These are phyloP conservation scores for Rhopalosiphum nymphaeae DNA, from an alignment of 2,888 invertebrate genomes.

Conservation along the genomic window DNA sequence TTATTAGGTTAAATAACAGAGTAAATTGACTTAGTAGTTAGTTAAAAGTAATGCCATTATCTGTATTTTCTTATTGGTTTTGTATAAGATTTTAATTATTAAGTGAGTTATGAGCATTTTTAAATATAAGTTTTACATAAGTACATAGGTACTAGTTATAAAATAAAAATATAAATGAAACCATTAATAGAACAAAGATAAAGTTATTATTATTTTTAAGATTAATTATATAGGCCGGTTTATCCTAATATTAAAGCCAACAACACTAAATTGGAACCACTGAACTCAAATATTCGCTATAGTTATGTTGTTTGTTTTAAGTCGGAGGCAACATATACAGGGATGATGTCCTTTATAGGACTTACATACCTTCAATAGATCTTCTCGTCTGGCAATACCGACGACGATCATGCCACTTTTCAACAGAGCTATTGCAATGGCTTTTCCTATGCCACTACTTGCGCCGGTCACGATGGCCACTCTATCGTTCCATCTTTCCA, in stretches of 20 bases:
- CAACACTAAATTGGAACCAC: not conserved
- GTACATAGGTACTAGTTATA: no score
- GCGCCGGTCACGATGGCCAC: conserved; percentile 58
- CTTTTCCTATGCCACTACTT: conserved; percentile 46
- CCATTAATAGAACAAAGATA: no score
- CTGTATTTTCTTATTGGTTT: not conserved
- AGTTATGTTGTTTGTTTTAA: not conserved
- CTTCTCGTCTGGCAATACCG: conserved; percentile 55
- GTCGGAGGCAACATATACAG: not conserved
- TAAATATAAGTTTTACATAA: not conserved
- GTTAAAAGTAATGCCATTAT: not conserved
- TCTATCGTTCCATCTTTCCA: conserved; percentile 59
- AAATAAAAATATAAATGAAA: no score
- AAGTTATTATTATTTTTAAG: no score
- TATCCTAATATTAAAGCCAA: not conserved
- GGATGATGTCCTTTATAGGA: not conserved
- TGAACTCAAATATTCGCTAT: not conserved
- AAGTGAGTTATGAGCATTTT: not conserved
- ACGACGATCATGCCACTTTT: conserved; percentile 38
- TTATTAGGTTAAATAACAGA: not conserved
- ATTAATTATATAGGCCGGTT: no score
- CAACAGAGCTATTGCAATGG: not conserved
- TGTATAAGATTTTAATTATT: not conserved
- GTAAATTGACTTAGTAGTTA: no score
- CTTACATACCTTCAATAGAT: conserved; percentile 14